Percentiles rank a stretch among this genome's conserved stretches.
Conservation (phyloP, 2,113 vertebrate genomes). For the Tragelaphus buxtoni region DNA sequence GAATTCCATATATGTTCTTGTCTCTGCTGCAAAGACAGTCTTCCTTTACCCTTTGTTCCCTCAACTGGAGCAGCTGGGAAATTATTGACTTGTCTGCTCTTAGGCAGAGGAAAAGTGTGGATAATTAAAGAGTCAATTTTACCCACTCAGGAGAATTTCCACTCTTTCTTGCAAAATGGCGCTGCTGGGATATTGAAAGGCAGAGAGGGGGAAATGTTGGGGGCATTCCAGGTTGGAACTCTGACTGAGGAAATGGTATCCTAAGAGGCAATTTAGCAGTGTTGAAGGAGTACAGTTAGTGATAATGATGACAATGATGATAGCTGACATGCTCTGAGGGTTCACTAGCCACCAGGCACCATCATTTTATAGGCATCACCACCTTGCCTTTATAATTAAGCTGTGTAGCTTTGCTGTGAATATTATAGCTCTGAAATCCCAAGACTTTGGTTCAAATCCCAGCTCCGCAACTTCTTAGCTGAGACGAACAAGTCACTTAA, state of each 20-base stretch:
- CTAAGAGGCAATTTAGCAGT: neutral
- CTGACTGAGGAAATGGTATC: neutral
- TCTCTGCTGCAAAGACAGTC: neutral
- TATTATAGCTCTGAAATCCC: no score
- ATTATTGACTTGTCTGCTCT: neutral
- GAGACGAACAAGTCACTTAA: neutral
- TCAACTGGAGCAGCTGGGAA: neutral
- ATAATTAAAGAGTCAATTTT: neutral
- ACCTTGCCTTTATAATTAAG: neutral
- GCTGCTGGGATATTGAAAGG: neutral
- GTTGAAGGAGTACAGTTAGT: neutral
- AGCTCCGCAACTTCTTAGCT: neutral
- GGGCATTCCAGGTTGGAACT: neutral
- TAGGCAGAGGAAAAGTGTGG: neutral
- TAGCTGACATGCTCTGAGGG: rapidly evolving
- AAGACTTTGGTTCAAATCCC: neutral
- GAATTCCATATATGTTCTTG: no score
- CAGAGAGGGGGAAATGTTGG: neutral
- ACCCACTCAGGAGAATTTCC: neutral
- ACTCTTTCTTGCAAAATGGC: neutral
- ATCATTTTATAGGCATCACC: rapidly evolving
- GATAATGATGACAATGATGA: neutral
- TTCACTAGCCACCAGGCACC: neutral
- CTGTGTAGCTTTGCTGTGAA: neutral
- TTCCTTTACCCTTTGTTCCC: neutral